Evolutionary conservation across 2,888 invertebrate genomes (phyloP), one percentile per base, ranked within the genome.

Genomic region (Parnassius smintheus): DNA sequence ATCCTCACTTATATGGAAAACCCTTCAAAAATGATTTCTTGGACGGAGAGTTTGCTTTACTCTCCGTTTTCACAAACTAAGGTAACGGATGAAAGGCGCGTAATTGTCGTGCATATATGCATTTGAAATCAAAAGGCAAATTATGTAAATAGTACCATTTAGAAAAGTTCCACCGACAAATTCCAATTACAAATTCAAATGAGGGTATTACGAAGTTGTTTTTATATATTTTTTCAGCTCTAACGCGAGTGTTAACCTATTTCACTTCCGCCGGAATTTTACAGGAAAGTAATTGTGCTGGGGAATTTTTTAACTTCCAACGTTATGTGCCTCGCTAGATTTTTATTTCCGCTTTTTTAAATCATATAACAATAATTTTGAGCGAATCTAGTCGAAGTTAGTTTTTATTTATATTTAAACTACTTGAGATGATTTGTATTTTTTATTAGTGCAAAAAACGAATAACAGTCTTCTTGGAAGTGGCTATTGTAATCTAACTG

Each of bases 121-220:
- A 44, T 9, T 11, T 11, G 44, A 44, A 53, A 57, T 62, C 46
- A 54, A 46, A 41, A 42, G 18, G 2, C 2, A 46, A 58, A 49
- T 53, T 62, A 62, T 62, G 62, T 48, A 62, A 62, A 62, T 58
- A 51, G 58, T 46, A 46, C 18, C 54, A 54, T 54, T 63, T 55
- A 35, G 46, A 48, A 54, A 55, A 59, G 18, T 59, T 55, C 41
- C 51, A 18, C 11, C 55, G 42, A 59, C 54, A n/a, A n/a, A n/a
- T n/a, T n/a, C n/a, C 4, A 35, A 7, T 58, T 54, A 59, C 54
- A 53, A 45, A 59, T 63, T 58, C 50, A 51, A 63, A 63, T 59
- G 62, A 63, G 58, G 50, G 55, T 45, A 42, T 63, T 59, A 44
- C 48, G 11, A 59, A 54, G 46, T 48, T 48, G 55, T 48, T 45